Evolutionary conservation across 1,140 invertebrate species (phyloP).

Genomic region (Papilio machaon): DNA sequence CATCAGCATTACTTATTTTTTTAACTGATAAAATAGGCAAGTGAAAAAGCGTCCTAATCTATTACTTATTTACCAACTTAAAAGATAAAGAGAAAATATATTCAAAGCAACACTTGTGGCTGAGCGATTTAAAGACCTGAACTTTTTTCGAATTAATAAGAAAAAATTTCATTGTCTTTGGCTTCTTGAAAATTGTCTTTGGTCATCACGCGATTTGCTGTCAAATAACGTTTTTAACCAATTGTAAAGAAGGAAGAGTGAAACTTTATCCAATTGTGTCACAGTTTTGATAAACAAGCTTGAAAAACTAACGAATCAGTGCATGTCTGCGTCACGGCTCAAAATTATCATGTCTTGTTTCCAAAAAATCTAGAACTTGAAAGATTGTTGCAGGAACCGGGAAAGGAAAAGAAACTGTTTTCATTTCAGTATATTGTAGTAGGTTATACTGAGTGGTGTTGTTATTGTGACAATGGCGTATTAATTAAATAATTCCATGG

Average conservation of each 20-base stretch:
- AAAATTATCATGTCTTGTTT: constrained; percentile 7
- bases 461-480: background rate
- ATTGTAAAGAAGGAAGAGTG: background rate
- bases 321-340: background rate
- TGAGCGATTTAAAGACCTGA: background rate
- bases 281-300: background rate
- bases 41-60: no score
- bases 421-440: background rate
- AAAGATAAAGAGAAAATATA: no score
- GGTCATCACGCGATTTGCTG: constrained; percentile 6
- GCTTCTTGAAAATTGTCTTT: background rate
- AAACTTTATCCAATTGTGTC: background rate
- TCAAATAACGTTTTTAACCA: background rate
- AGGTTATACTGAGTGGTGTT: constrained; percentile 5
- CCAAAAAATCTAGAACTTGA: constrained; percentile 24
- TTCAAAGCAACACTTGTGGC: background rate
- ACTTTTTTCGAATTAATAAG: background rate
- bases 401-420: constrained; percentile 2
- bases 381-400: background rate
- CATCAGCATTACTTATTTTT: no score
- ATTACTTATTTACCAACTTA: no score
- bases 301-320: background rate
- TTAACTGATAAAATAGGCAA: no score
- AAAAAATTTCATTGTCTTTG: background rate
- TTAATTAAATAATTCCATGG: background rate